Base-by-base conservation (phyloP, 2,113 vertebrate genomes). In the Myotis davidii region DNA sequence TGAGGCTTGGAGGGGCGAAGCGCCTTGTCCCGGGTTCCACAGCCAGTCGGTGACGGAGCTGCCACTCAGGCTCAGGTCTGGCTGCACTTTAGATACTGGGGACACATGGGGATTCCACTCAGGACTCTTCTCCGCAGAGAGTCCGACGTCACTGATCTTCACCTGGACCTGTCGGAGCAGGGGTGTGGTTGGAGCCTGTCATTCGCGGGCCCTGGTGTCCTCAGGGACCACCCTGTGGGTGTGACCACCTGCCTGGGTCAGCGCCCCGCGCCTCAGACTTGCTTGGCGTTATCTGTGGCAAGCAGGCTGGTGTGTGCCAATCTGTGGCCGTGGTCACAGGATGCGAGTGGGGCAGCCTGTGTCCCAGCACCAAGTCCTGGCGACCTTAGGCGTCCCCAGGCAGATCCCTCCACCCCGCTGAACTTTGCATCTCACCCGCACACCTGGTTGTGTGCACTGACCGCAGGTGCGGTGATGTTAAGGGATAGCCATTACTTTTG, bases 11-110 rank as follows among this genome's bases (percentile, higher is more conserved):
- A 54, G 65, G 37, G 12, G 32, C 39, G 5, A 73, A 29, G 32
- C 23, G 27, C 14, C 32, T 56, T 13, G 34, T 56, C 16, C 23
- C 3, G 2, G 45, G 23, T 13, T 42, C 54, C 72, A 85, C 3
- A 34, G 48, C 25, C 48, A 21, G 25, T 13, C 7, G 8, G 0
- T 18, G 70, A 37, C 0, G 8, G 39, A 14, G 29, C 21, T 1
- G 52, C 61, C 52, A 39, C 12, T 37, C 17, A 27, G 56, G 42
- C 45, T 61, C 52, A 64, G 17, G 16, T 32, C 70, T 29, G 13
- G 81, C 64, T 42, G 34, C 45, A 34, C 48, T 50, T 50, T 50
- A 13, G 48, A 3, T 50, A 11, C 48, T 14, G 59, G 59, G 23
- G 59, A 61, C 59, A 27, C 59, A 59, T 1, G 25, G 23, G 1